Evolutionary conservation across 2,888 invertebrate genomes (phyloP), one percentile per base, ranked within the genome.

Genomic region (Bimastos eiseni): DNA sequence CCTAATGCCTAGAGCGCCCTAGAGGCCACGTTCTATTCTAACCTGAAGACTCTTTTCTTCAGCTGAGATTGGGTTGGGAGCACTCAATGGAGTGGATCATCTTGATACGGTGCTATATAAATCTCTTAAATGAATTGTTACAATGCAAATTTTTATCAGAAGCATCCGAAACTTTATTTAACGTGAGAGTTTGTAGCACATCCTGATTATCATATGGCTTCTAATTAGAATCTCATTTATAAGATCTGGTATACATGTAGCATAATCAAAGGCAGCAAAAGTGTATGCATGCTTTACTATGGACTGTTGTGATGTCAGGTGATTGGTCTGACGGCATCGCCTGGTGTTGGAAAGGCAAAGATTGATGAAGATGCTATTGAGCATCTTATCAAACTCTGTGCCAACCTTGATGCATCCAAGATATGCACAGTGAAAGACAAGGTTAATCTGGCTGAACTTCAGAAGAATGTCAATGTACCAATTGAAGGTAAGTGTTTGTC

Each of bases 281-380:
- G 70, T 70, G 17, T 70, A n/a, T 17, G 70, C 30, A 70, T n/a
- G 70, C 30, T n/a, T 21, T 70, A 70, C n/a, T 70, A n/a, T 70
- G n/a, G n/a, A 70, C n/a, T 70, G 70, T 70, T n/a, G n/a, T 55
- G 15, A n/a, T n/a, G 24, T 89, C 93, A 95, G 94, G 94, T 95
- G 91, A 93, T 95, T 38, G 95, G 95, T 11, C 91, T 95, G 89
- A 95, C 95, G 11, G 95, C 95, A 6, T 95, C 95, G 2, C 93
- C 95, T 13, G 95, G 95, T 17, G 95, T 95, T 15, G 94, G 94
- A 0, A 94, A 94, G 89, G 93, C 94, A 0, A 93, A 93, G 37
- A 93, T 92, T 83, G 89, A 91, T 0, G 91, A 92, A 0, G 92
- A 93, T 90, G 95, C 95, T n/a, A 90, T 93, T 19, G 92, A 93